These are phyloP conservation scores for Tachyglossus aculeatus DNA, from an alignment of 2,797 vertebrate genomes.

Conservation along the genomic window DNA sequence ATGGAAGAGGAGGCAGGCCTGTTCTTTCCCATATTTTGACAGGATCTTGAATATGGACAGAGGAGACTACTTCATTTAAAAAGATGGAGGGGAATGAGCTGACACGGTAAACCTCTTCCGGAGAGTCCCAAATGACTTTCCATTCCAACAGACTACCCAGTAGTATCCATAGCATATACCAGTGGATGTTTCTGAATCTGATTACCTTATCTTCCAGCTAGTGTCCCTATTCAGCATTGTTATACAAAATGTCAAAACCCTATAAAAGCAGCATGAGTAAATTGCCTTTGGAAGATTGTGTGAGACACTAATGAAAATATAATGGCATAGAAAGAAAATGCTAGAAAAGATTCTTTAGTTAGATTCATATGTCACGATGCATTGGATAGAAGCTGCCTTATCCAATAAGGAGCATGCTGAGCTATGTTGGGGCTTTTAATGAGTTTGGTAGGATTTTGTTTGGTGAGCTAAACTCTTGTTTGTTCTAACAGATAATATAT, in stretches of 20 bases:
- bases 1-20: no score
- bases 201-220: no score
- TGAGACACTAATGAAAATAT: neutral
- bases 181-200: no score
- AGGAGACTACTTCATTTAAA: no score
- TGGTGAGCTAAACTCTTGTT: neutral
- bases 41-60: no score
- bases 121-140: no score
- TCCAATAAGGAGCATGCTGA: neutral
- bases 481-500: neutral
- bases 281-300: neutral
- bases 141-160: no score
- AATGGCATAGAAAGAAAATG: neutral
- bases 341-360: slow-evolving; percentile 10
- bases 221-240: no score
- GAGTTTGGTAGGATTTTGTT: neutral
- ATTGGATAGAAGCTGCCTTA: neutral
- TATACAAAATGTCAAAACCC: neutral
- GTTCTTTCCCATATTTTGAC: no score
- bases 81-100: no score
- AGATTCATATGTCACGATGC: neutral
- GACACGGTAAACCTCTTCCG: no score
- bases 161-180: no score
- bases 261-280: slow-evolving; percentile 4
- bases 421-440: neutral